phyloP scores from a whole-genome alignment of 2,888 invertebrate genomes.

The Chironomus riparius region DNA sequence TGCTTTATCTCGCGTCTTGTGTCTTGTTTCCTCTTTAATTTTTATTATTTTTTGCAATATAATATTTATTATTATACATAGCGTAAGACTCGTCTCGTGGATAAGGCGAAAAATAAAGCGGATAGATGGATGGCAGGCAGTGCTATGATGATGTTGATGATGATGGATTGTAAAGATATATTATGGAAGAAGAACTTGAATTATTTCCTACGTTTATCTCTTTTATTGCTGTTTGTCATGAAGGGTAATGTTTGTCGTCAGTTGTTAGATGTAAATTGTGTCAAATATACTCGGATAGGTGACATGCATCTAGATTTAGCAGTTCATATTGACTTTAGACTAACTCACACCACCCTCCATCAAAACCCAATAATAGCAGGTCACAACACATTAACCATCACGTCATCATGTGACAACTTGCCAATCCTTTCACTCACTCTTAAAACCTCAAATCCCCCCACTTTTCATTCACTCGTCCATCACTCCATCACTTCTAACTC shows the following conservation, averaged over 20 bases:
- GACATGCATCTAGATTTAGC: too few species aligned
- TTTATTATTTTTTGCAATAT: not conserved
- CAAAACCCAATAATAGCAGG: too few species aligned
- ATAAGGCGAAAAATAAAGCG: not conserved
- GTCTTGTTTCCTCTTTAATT: not conserved
- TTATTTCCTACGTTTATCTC: slow-evolving; percentile 3
- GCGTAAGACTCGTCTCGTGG: not conserved
- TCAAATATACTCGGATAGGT: too few species aligned
- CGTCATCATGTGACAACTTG: too few species aligned
- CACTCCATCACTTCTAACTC: not conserved
- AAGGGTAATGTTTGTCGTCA: not conserved
- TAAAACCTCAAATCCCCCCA: too few species aligned
- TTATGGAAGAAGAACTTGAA: slow-evolving; percentile 4
- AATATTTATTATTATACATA: not conserved
- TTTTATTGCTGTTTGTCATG: not conserved
- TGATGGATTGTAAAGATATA: not conserved
- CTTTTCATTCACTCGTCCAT: too few species aligned
- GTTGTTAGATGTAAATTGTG: too few species aligned
- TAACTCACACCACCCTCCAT: too few species aligned
- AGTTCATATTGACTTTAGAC: too few species aligned
- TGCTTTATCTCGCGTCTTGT: slow-evolving; percentile 3
- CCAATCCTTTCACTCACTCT: too few species aligned
- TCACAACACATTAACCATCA: too few species aligned
- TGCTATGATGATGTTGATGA: not conserved
- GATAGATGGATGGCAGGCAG: not conserved